Conservation (phyloP, 1,140 invertebrate genomes). For the Vanessa tameamea region DNA sequence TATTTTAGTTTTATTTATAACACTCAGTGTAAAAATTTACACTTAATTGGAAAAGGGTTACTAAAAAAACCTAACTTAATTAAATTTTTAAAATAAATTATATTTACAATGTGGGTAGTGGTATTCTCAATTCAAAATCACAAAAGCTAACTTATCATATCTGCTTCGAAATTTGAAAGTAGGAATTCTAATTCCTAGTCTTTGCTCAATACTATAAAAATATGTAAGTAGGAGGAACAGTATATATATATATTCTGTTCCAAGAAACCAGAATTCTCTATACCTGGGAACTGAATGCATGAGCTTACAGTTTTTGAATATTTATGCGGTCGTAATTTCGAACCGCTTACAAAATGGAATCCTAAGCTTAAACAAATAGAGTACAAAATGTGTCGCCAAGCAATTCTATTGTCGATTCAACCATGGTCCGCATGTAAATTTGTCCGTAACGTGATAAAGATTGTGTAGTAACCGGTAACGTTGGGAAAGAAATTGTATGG, state of each 20-base stretch:
- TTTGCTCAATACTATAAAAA: too few relatives aligned
- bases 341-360: not conserved
- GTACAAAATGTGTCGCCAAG: not conserved
- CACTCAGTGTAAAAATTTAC: too few relatives aligned
- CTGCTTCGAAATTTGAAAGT: not conserved
- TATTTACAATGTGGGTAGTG: not conserved
- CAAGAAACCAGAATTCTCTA: too few relatives aligned
- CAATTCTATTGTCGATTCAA: constrained; percentile 10
- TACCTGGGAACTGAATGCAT: constrained; percentile 20
- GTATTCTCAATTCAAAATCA: not conserved
- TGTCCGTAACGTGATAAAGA: constrained; percentile 19
- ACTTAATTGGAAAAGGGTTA: too few relatives aligned
- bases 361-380: not conserved
- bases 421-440: constrained; percentile 20
- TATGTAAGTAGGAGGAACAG: too few relatives aligned
- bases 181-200: too few relatives aligned
- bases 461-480: not conserved
- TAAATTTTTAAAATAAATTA: constrained; percentile 1
- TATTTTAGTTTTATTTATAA: not conserved
- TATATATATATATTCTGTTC: too few relatives aligned
- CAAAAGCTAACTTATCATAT: too few relatives aligned
- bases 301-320: constrained; percentile 20
- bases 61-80: too few relatives aligned
- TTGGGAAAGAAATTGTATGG: constrained; percentile 18
- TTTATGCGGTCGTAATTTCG: constrained; percentile 6